These are phyloP conservation scores for Drosophila nr. medialis DNA, from an alignment of 2,888 invertebrate genomes.

Conservation along the genomic window DNA sequence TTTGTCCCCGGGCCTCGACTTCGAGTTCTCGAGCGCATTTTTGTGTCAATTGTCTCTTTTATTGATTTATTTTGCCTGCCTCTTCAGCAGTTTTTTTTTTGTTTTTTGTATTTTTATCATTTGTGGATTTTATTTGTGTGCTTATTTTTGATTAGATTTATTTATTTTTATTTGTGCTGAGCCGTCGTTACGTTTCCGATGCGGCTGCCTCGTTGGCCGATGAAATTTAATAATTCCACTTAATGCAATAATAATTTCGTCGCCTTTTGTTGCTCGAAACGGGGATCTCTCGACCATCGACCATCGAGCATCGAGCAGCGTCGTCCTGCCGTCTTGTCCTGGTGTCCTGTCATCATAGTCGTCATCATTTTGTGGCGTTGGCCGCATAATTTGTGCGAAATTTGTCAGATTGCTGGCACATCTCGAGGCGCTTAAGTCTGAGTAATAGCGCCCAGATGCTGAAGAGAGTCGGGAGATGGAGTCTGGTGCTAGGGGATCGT, in stretches of 20 bases:
- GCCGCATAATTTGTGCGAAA: conserved; percentile 79
- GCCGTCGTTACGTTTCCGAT: conserved; percentile 53
- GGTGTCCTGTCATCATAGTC: conserved; percentile 56
- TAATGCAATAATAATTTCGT: conserved; percentile 80
- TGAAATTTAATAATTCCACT: conserved; percentile 81
- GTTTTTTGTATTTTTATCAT: conserved; percentile 48
- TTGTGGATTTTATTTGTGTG: conserved; percentile 74
- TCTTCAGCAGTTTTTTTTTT: conserved; percentile 16
- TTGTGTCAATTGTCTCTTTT: conserved; percentile 76
- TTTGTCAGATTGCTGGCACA: conserved; percentile 78
- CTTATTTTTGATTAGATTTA: conserved; percentile 81
- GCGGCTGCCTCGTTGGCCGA: conserved; percentile 54
- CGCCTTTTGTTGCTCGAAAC: conserved; percentile 67
- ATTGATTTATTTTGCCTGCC: conserved; percentile 72
- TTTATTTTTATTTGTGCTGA: conserved; percentile 77
- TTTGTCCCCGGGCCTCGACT: conserved; percentile 7
- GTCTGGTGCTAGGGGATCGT: neutral
- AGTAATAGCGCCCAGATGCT: conserved; percentile 59
- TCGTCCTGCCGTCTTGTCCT: conserved; percentile 15
- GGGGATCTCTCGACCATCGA: conserved; percentile 14
- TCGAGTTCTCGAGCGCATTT: conserved; percentile 41
- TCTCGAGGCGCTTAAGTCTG: conserved; percentile 74
- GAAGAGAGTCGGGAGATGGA: neutral
- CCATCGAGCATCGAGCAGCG: neutral
- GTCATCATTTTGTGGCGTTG: conserved; percentile 67